phyloP scores from a whole-genome alignment of 2,113 vertebrate genomes.

The Actenoides hombroni region DNA sequence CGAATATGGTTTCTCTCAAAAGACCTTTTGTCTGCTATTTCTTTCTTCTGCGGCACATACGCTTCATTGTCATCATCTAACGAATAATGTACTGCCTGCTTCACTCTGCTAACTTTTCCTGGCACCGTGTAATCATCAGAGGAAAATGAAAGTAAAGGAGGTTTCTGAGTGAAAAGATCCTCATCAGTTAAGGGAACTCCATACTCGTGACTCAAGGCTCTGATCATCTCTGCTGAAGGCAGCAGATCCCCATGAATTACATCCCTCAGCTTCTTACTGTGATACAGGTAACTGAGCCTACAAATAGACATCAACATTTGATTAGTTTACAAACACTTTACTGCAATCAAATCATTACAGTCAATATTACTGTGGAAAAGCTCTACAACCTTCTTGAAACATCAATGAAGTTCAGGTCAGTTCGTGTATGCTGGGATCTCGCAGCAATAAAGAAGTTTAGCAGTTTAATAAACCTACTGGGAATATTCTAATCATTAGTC shows the following conservation, averaged over 20 bases:
- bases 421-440: not conserved
- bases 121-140: not conserved
- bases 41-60: slow-evolving; percentile 47
- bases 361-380: not conserved
- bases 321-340: not conserved
- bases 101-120: not conserved
- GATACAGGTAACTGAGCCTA: slow-evolving; percentile 76
- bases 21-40: not conserved
- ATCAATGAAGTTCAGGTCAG: not conserved
- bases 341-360: not conserved
- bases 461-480: not conserved
- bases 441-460: not conserved
- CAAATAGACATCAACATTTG: not conserved
- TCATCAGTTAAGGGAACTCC: slow-evolving; percentile 56
- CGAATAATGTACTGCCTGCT: not conserved
- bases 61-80: slow-evolving; percentile 51
- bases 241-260: slow-evolving; percentile 74
- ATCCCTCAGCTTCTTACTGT: slow-evolving; percentile 68
- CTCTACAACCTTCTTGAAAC: not conserved
- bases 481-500: not conserved
- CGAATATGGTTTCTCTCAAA: slow-evolving; percentile 36
- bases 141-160: not conserved
- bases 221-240: slow-evolving; percentile 82
- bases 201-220: slow-evolving; percentile 70
- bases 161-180: not conserved